Base-by-base conservation (phyloP, 2,797 vertebrate genomes). In the Characodon lateralis region DNA sequence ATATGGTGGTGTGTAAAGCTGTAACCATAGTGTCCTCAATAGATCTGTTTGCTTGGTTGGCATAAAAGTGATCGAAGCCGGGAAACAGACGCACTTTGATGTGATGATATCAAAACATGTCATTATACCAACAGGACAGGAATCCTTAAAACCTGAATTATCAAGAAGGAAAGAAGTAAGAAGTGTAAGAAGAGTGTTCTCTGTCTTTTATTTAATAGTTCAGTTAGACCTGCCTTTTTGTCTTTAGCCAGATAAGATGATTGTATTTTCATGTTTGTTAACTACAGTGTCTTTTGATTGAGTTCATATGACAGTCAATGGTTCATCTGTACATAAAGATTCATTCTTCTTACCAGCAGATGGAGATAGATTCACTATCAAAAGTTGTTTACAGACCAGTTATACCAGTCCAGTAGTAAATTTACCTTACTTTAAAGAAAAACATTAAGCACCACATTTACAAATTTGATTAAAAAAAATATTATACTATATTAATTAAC, bases 341-440 rank as follows among this genome's bases (percentile, higher is more conserved):
- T 2, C 8, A 71, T 31, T 24, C 46, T 68, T 51, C 63, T 70
- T 9, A 68, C 87, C 91, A 94, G 84, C 84, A 94, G 92, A 80
- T 80, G 91, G 92, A 63, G 88, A 66, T 76, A 83, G 43, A 81
- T 50, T 55, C 61, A 8, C 50, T 28, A 35, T 71, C 20, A 14
- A 9, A 24, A 56, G 31, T 0, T 65, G n/a, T 68, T 53, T 39
- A 26, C 1, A 61, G 56, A 65, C 6, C 16, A 14, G 1, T 39
- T 65, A 65, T 28, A 69, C 63, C 55, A 41, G 18, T 46, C 73
- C 20, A 0, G 8, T 20, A 5, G 6, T 70, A 46, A 79, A 39
- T 14, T 76, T 24, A 74, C 6, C 43, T 74, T 13, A 0, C 0
- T 13, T 51, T 3, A 61, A n/a, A 71, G 12, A 46, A 69, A 69